Conservation (phyloP, 2,888 invertebrate genomes). For the Apomyelois bistriatella region DNA sequence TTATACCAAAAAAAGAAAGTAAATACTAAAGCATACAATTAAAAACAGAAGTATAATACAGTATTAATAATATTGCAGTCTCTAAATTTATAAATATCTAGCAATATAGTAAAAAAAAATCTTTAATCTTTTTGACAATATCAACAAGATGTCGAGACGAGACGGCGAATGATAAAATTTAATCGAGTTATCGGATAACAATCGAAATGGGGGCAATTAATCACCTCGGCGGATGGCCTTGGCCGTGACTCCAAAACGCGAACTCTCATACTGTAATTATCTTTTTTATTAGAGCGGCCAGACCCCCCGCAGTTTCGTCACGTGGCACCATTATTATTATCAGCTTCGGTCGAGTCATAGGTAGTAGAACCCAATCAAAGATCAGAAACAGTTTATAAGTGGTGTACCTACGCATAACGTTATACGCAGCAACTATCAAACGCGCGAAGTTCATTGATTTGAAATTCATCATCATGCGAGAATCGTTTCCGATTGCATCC, state of each 20-base stretch:
- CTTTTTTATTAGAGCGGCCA: constrained; percentile 33
- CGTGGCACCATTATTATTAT: constrained; percentile 11
- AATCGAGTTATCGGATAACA: constrained; percentile 30
- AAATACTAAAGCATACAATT: too few relatives aligned
- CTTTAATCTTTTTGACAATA: not conserved
- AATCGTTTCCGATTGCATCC: too few relatives aligned
- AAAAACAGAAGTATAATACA: too few relatives aligned
- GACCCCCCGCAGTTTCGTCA: constrained; percentile 20
- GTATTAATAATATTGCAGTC: too few relatives aligned
- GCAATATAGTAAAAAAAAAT: not conserved
- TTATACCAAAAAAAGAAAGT: too few relatives aligned
- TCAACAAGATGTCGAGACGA: not conserved
- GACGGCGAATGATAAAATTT: constrained; percentile 10
- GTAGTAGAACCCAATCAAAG: too few relatives aligned
- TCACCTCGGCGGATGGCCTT: constrained; percentile 42
- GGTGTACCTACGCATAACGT: too few relatives aligned
- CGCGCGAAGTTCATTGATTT: too few relatives aligned
- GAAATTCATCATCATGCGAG: too few relatives aligned
- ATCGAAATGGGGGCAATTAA: constrained; percentile 36
- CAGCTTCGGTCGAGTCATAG: not conserved
- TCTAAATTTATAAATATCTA: too few relatives aligned
- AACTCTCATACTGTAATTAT: constrained; percentile 34
- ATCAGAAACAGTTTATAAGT: too few relatives aligned
- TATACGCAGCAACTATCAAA: too few relatives aligned
- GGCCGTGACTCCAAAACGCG: constrained; percentile 43